These are phyloP conservation scores for Athripsodes cinereus DNA, from an alignment of 2,888 invertebrate genomes.

Conservation along the genomic window DNA sequence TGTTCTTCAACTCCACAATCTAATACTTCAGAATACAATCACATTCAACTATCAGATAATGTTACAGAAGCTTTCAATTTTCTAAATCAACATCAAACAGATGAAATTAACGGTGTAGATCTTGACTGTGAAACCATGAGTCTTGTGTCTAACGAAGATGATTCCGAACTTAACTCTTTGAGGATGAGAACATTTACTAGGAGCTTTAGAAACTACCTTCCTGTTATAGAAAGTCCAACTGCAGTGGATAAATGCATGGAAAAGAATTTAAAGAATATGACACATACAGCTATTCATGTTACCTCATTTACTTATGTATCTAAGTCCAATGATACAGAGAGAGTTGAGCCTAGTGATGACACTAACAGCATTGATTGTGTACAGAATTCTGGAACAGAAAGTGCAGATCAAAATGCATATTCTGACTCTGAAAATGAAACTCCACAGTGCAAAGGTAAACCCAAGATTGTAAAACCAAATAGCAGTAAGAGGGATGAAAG, in stretches of 20 bases:
- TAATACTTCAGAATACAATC: conserved; percentile 16
- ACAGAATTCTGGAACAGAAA: conserved; percentile 53
- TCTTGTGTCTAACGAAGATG: conserved; percentile 66
- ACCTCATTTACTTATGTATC: conserved; percentile 8
- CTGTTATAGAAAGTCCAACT: conserved; percentile 45
- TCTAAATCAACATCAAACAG: conserved; percentile 13
- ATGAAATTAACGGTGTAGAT: conserved; percentile 18
- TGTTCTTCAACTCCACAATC: conserved; percentile 25
- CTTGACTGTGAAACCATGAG: conserved; percentile 59
- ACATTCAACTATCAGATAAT: conserved; percentile 16
- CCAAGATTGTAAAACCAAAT: conserved; percentile 55
- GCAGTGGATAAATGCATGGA: conserved; percentile 45
- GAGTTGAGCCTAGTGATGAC: conserved; percentile 38
- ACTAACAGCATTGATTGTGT: conserved; percentile 52
- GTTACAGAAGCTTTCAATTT: conserved; percentile 14
- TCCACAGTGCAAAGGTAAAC: conserved; percentile 40
- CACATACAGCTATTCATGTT: conserved; percentile 33
- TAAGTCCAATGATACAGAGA: conserved; percentile 25
- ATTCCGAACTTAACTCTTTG: conserved; percentile 57
- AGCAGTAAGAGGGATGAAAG: conserved; percentile 39
- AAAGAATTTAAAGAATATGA: conserved; percentile 46
- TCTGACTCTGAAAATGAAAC: conserved; percentile 45
- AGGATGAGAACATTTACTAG: conserved; percentile 55
- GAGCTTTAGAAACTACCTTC: conserved; percentile 46
- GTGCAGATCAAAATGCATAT: conserved; percentile 35